Base-by-base conservation (phyloP, 1,140 invertebrate genomes). In the Solen grandis region DNA sequence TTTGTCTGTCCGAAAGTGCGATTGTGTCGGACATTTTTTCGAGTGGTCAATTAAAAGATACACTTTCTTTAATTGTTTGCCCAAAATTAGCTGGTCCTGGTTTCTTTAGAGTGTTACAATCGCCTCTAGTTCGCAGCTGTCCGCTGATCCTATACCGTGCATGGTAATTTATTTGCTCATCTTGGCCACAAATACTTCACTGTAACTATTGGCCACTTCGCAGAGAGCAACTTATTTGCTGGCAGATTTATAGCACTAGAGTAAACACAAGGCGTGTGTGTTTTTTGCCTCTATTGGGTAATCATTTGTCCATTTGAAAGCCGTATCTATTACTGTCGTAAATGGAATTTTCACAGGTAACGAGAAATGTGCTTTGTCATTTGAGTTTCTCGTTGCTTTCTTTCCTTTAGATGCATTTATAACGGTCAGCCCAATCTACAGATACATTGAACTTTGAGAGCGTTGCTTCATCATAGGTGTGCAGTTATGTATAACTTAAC, bases 301-400 rank as follows among this genome's bases (percentile, higher is more conserved):
- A 66, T 5, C 62, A 76, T 55, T 66, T 76, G 60, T 65, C 50
- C 29, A 52, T 36, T 55, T 54, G 29, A 52, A 52, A 66, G 27
- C 55, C 35, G 36, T 13, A 60, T 22, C 41, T 3, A 65, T 75
- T 63, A 63, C 73, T 74, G 36, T 33, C 33, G 8, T 22, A 25
- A 74, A 74, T 60, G 72, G 72, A 74, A 74, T 74, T 74, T 74
- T 74, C 72, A 46, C 72, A 52, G 41, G 57, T 74, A 25, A 36
- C n/a, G 50, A 74, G 50, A 36, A 74, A 74, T 74, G 72, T 74
- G 72, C 72, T 46, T 62, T 74, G 72, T 74, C 72, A 74, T 74
- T 74, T 54, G 35, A 27, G 10, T 60, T 25, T 60, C 57, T 4
- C 4, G 13, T 35, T 35, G 13, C 13, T 2, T 22, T 5, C n/a